Evolutionary conservation across 2,797 vertebrate species (phyloP).

Genomic region (Anniella stebbinsi): DNA sequence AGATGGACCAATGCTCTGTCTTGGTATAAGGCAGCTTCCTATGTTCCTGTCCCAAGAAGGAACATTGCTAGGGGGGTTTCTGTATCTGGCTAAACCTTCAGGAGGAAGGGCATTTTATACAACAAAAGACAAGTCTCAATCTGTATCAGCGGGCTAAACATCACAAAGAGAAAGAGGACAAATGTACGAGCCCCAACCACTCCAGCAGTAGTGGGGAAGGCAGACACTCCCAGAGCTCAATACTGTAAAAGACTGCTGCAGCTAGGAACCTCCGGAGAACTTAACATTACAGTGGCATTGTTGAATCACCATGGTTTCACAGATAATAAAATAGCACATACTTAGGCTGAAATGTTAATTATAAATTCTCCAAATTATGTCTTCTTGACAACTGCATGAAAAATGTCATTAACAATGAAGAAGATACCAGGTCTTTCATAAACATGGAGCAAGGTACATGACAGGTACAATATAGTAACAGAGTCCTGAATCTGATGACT

Average conservation of each 20-base stretch:
- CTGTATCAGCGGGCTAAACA: not conserved
- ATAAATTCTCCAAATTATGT: not conserved
- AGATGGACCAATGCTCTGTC: too few relatives aligned
- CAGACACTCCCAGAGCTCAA: not conserved
- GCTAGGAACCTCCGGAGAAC: not conserved
- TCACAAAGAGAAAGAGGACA: not conserved
- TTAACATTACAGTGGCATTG: not conserved
- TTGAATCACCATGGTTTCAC: not conserved
- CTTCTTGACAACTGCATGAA: not conserved
- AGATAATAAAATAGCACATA: not conserved
- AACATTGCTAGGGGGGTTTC: too few relatives aligned
- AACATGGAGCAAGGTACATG: not conserved
- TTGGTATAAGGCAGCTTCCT: too few relatives aligned
- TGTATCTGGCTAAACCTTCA: not conserved
- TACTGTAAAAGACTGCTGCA: not conserved
- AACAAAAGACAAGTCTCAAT: not conserved
- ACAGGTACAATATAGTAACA: not conserved
- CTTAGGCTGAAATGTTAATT: not conserved
- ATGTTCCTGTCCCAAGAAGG: not conserved
- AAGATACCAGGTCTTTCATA: slow-evolving; percentile 11
- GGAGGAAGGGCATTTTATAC: not conserved
- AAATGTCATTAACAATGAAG: not conserved
- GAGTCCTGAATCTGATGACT: not conserved
- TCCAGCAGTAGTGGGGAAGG: not conserved
- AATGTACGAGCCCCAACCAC: not conserved